A percentile compares a stretch with the other conserved stretches of the same genome.
Conservation (phyloP, 2,113 vertebrate genomes). For the Pungitius pungitius region DNA sequence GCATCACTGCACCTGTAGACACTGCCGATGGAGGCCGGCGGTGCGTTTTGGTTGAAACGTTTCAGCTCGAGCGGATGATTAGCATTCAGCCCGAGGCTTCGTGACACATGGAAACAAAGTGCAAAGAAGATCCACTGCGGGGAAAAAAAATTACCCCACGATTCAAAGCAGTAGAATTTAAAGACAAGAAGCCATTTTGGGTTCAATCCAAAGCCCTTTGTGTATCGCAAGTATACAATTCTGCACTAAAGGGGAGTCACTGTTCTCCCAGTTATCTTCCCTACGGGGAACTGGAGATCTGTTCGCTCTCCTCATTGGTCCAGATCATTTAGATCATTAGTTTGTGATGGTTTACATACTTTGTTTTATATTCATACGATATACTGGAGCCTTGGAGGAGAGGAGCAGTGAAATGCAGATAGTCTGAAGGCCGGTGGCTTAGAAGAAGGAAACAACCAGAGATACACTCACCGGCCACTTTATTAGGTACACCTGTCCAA, state of each 20-base stretch:
- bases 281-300: not conserved
- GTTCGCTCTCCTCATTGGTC: not conserved
- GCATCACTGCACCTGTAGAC: not conserved
- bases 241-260: not conserved
- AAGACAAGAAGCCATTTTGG: no score
- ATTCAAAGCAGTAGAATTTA: not conserved
- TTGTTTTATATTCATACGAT: no score
- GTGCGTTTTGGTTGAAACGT: not conserved
- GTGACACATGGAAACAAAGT: not conserved
- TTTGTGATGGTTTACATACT: no score
- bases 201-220: not conserved
- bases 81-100: not conserved
- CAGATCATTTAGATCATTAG: not conserved
- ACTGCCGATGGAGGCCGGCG: not conserved
- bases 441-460: no score
- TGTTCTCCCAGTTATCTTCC: not conserved
- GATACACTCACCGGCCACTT: no score
- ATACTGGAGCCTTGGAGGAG: no score
- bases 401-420: not conserved
- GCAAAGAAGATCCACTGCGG: not conserved
- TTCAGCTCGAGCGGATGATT: not conserved
- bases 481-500: no score
- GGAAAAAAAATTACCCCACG: not conserved
- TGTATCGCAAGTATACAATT: not conserved
- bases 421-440: not conserved